Evolutionary conservation across 2,797 vertebrate species (phyloP), one percentile per base, ranked within the genome.

Genomic region (Ceyx erithaca): DNA sequence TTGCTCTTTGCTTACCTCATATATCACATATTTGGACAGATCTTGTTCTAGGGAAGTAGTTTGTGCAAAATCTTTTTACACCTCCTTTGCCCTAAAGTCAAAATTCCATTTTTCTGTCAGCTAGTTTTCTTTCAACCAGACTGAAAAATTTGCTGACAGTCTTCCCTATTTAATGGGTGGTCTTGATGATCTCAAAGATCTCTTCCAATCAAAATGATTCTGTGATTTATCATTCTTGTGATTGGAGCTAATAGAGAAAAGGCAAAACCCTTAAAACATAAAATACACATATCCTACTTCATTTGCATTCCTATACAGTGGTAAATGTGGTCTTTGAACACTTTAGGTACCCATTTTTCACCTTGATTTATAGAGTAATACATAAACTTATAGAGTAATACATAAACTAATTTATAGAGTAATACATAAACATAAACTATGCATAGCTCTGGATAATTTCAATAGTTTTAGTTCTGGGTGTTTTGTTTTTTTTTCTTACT

Each of bases 41-140:
- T 28, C 49, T 37, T 37, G 19, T 37, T 68, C 46, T 68, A 72
- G 67, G 41, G 51, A 90, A 59, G 30, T 43, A 63, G 33, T 86
- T 77, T 63, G 25, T 80, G 70, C 57, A 69, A 90, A 84, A 90
- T 86, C 63, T 87, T 94, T 84, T 82, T 54, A 94, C 80, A 61
- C 33, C 54, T 69, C 25, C 35, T 91, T 70, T 87, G 75, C 82
- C 72, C 57, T 2, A 8, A 68, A 37, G 46, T 92, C 82, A 86
- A 4, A 43, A 52, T 77, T 58, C 73, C 6, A 20, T 78, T 49
- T 83, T 58, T 57, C 25, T 81, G 85, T 76, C 30, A 85, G 48
- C 31, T 11, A 40, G n/a, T 48, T 90, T 88, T 80, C 49, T 68
- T 76, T 72, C 57, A 87, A 18, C 14, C 18, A 57, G 35, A 15